phyloP scores from a whole-genome alignment of 2,797 vertebrate genomes.

The Myotis planiceps region DNA sequence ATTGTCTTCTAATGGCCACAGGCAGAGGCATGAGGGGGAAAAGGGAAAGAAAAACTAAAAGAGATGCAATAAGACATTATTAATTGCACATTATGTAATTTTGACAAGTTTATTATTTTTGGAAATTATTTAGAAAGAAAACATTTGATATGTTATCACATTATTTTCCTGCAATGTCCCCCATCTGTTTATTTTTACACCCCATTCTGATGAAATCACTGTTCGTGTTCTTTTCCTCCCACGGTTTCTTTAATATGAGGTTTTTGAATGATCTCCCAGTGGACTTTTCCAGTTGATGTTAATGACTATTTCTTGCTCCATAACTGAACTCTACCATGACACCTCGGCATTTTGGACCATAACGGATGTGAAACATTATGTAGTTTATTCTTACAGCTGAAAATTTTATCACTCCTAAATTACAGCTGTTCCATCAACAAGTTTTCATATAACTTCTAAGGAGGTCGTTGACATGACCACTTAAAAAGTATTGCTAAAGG shows the following conservation, averaged over 20 bases:
- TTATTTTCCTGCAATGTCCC: not conserved
- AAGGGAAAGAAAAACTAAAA: not conserved
- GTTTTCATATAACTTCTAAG: constrained; percentile 24
- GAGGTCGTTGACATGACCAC: not conserved
- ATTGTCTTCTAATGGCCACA: not conserved
- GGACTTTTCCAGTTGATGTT: constrained; percentile 35
- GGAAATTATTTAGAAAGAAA: constrained; percentile 64
- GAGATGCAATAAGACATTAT: not conserved
- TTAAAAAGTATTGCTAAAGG: not conserved
- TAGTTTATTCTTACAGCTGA: constrained; percentile 26
- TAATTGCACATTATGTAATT: constrained; percentile 35
- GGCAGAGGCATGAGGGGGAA: not conserved
- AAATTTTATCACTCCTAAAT: constrained; percentile 22
- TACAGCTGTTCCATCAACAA: not conserved
- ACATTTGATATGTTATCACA: constrained; percentile 14
- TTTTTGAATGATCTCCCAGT: constrained; percentile 49
- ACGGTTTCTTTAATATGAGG: not conserved
- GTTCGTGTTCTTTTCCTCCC: constrained; percentile 46
- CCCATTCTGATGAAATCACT: constrained; percentile 60
- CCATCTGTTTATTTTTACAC: constrained; percentile 64
- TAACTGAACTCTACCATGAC: not conserved
- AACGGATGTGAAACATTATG: not conserved
- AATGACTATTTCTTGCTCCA: constrained; percentile 35
- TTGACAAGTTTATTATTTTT: constrained; percentile 69
- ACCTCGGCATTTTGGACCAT: constrained; percentile 21